phyloP scores from a whole-genome alignment of 2,797 vertebrate genomes.

The Helarctos malayanus region DNA sequence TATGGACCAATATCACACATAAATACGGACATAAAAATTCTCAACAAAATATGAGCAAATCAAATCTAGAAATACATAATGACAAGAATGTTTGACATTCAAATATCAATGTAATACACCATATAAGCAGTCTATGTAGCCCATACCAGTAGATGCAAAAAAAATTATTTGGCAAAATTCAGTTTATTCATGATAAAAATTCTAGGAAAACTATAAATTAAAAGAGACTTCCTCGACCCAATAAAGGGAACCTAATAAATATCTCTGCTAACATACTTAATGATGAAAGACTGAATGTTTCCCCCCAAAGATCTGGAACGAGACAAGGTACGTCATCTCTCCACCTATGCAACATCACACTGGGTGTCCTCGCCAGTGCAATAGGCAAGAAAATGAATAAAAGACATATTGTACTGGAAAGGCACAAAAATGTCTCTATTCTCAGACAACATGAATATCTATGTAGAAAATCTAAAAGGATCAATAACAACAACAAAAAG shows the following conservation, averaged over 20 bases:
- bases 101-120: not conserved
- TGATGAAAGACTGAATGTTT: not conserved
- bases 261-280: not conserved
- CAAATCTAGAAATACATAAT: not conserved
- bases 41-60: not conserved
- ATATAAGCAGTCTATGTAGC: not conserved
- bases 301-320: not conserved
- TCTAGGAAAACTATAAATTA: not conserved
- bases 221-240: not conserved
- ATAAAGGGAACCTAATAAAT: not conserved
- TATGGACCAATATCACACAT: not conserved
- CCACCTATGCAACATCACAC: not conserved
- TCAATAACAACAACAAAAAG: not conserved
- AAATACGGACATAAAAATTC: not conserved
- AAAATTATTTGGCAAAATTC: not conserved
- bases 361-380: not conserved
- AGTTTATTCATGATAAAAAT: not conserved
- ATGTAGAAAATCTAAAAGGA: not conserved
- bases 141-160: not conserved
- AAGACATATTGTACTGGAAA: not conserved
- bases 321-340: not conserved
- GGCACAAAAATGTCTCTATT: conserved; percentile 11
- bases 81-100: not conserved
- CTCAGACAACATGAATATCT: not conserved
- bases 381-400: not conserved